Base-by-base conservation (phyloP, 2,113 vertebrate genomes). In the Pelodiscus sinensis region DNA sequence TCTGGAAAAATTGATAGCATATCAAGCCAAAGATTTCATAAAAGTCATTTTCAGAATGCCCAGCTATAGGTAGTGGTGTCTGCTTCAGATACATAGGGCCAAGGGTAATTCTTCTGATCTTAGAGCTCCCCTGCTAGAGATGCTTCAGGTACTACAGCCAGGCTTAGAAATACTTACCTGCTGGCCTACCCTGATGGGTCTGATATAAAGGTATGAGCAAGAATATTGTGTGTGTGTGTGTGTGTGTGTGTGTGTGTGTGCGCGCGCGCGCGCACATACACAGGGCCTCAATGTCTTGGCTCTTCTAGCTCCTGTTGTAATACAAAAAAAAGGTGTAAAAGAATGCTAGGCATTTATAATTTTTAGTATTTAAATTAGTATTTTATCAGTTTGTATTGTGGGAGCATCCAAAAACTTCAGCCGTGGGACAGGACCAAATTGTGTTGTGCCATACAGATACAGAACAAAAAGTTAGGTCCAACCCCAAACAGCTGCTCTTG, bases 1-100 rank as follows among this genome's bases (percentile, higher is more conserved):
- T 97, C 97, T 97, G 97, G 94, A 95, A 95, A 95, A 96, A 96
- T 95, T 91, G 96, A 97, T 95, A 97, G 94, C 86, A 75, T 95
- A 96, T 96, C 95, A 93, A 96, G 93, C 95, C 93, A 94, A 96
- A 95, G 96, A 96, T 95, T 96, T 97, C 95, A 96, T 89, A 95
- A 93, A 96, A 97, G 94, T 95, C 94, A 86, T 96, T 97, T 97
- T 95, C 94, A 82, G 78, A 94, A 94, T 86, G 89, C 95, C 93
- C 96, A 95, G 93, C 75, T 55, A 55, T 83, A 77, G 94, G 94
- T 91, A 82, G 79, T 78, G 4, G 81, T 56, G 10, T 38, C 80
- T 79, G 58, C 82, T 84, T 77, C 73, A 82, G 38, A 2, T 15
- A 51, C 52, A 75, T 60, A 52, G 35, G 50, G 79, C 62, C 58